Base-by-base conservation (phyloP, 1,140 invertebrate genomes). In the Cydia pomonella region DNA sequence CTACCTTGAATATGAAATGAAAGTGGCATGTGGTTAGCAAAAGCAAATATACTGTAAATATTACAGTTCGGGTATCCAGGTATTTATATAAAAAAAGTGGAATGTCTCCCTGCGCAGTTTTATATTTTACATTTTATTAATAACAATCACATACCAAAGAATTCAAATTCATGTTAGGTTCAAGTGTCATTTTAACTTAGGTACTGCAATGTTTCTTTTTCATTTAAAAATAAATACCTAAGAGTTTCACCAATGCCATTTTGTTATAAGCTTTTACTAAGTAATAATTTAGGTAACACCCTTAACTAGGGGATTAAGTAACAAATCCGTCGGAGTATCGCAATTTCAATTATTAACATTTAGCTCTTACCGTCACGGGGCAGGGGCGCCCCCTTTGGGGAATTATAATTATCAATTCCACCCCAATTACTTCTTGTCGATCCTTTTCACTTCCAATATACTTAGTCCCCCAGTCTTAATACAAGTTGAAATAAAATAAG, bases 331-430 rank as follows among this genome's bases (percentile, higher is more conserved):
- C 53, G n/a, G 71, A 76, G 74, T 79, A 80, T 80, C 81, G 77
- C 75, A 76, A 79, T 80, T 80, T 82, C 79, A 80, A 82, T 82
- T 82, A 79, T 82, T 78, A 82, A 80, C 79, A 80, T 82, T 82
- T 77, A 74, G 74, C 66, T 23, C 53, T 77, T 63, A 38, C 33
- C 66, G 64, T 38, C 59, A 76, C 53, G 62, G 75, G 27, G 73
- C 75, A 76, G 79, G 76, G 73, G 71, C 73, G 73, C 38, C 47
- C 79, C 80, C 76, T 27, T 73, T 27, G 64, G 75, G 75, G 81
- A 73, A 77, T 80, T 75, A 75, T 82, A 80, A 79, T 82, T 82
- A 80, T 82, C 77, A 77, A 74, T 80, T 75, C 79, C 74, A 74
- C 79, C 76, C 80, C 78, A 78, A 80, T 77, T 76, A 77, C 63